Conservation (phyloP, 2,113 vertebrate genomes). For the Perognathus longimembris region DNA sequence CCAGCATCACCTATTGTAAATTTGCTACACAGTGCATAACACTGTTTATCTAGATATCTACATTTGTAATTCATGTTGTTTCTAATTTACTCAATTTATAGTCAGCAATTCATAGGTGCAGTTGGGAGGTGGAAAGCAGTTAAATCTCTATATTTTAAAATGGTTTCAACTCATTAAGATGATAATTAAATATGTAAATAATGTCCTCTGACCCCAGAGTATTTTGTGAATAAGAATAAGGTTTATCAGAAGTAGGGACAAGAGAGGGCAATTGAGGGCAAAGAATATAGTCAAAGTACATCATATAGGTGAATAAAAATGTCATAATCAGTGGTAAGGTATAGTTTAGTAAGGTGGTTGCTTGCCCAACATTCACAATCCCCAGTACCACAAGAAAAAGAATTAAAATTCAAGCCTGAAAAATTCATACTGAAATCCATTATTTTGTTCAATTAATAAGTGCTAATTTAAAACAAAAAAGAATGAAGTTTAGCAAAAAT, state of each 20-base stretch:
- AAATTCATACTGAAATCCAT: too few relatives aligned
- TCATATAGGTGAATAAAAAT: too few relatives aligned
- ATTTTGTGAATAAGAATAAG: not conserved
- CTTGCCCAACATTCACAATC: too few relatives aligned
- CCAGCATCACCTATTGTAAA: not conserved
- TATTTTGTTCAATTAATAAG: too few relatives aligned
- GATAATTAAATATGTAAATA: conserved; percentile 32
- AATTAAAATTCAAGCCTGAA: too few relatives aligned
- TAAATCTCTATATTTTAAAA: not conserved
- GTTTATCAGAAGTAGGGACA: not conserved
- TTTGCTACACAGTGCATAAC: not conserved
- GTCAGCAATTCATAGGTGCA: not conserved
- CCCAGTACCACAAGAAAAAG: too few relatives aligned
- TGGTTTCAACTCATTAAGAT: not conserved
- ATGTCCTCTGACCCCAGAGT: not conserved
- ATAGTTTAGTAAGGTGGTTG: too few relatives aligned
- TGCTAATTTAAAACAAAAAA: not conserved
- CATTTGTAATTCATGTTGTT: conserved; percentile 18
- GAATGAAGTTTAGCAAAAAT: not conserved
- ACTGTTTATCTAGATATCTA: not conserved
- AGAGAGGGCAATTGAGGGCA: too few relatives aligned
- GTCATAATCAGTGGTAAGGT: too few relatives aligned
- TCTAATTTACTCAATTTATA: not conserved
- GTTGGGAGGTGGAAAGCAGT: not conserved
- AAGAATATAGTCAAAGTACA: not conserved